A percentile compares a stretch with the other conserved stretches of the same genome.
Evolutionary conservation across 2,113 vertebrate genomes (phyloP).

Genomic region (Gymnorhina tibicen): DNA sequence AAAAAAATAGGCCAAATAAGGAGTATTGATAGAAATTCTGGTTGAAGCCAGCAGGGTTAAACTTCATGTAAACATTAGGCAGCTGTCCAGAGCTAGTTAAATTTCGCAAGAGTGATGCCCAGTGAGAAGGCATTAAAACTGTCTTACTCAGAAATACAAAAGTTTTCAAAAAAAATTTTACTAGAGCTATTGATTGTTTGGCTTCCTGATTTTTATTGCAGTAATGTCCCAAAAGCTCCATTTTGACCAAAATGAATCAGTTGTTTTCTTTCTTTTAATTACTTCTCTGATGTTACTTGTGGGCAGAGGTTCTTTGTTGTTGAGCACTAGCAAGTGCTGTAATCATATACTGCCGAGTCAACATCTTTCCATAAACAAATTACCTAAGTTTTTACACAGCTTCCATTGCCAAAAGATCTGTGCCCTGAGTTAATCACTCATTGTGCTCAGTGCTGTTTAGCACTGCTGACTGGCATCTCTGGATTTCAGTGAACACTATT

Average conservation of each 20-base stretch:
- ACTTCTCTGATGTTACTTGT: not conserved
- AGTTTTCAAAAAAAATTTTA: not conserved
- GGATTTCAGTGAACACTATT: not conserved
- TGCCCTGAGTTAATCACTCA: not conserved
- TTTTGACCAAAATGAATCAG: not conserved
- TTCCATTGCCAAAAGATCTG: not conserved
- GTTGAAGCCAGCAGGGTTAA: not conserved
- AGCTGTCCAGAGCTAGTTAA: not conserved
- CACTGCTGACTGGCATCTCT: not conserved
- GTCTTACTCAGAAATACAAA: not conserved
- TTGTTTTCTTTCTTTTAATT: not conserved
- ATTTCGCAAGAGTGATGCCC: not conserved
- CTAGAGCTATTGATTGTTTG: not conserved
- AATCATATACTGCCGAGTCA: not conserved
- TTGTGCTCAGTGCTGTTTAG: not conserved
- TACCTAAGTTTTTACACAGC: not conserved
- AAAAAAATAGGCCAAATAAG: not conserved
- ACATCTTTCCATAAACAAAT: not conserved
- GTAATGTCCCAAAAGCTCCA: not conserved
- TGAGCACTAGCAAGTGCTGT: not conserved
- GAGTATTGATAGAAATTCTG: not conserved
- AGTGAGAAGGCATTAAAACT: not conserved
- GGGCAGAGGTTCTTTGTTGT: not conserved
- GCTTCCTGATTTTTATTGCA: not conserved
- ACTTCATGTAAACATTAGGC: not conserved